Evolutionary conservation across 2,797 vertebrate species (phyloP).

Genomic region (Lemur catta): DNA sequence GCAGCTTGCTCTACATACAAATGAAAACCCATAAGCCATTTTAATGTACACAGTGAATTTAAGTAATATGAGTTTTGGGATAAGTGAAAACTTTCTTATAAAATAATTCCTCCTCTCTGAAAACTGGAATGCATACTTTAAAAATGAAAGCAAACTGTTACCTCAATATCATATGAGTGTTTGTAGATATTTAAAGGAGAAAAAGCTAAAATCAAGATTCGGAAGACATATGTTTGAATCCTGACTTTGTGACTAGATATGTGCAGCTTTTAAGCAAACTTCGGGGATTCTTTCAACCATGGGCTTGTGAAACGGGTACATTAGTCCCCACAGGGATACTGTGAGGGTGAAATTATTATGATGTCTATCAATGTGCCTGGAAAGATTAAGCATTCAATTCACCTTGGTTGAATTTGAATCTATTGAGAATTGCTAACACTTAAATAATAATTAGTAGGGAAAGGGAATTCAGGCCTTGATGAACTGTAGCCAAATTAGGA

Average conservation of each 20-base stretch:
- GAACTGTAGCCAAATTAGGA: neutral
- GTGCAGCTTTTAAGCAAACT: neutral
- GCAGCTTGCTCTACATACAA: neutral
- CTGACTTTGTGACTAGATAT: neutral
- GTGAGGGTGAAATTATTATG: neutral
- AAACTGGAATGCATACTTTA: neutral
- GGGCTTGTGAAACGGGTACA: neutral
- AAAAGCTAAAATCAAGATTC: neutral
- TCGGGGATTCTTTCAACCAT: neutral
- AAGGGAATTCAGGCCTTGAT: neutral
- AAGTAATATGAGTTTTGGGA: slow-evolving; percentile 6
- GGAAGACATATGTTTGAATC: neutral
- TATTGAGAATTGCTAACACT: neutral
- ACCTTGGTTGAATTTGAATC: neutral
- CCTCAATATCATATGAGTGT: neutral
- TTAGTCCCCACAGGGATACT: neutral
- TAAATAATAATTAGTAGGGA: neutral
- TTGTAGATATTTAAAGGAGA: neutral
- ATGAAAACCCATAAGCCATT: neutral
- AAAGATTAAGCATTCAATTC: neutral
- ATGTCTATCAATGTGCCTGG: neutral
- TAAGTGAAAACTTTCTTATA: neutral
- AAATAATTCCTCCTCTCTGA: neutral
- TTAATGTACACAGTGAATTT: slow-evolving; percentile 45
- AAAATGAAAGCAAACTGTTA: neutral